Percentiles rank a stretch among this genome's conserved stretches.
phyloP scores from a whole-genome alignment of 2,888 invertebrate species.

The Dicyrtoma fusca region DNA sequence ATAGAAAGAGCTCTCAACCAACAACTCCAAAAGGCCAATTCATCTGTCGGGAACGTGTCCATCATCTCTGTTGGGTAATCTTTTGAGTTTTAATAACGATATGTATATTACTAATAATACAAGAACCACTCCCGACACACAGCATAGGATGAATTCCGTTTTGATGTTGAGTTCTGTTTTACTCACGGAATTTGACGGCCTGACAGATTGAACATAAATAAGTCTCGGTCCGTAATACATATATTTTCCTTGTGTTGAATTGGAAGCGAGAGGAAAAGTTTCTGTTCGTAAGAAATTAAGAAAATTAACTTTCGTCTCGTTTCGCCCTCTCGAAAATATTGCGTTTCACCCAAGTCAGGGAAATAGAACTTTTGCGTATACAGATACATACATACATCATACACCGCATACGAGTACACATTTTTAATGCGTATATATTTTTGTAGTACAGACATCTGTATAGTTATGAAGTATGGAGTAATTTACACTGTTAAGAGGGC shows the following conservation, averaged over 20 bases:
- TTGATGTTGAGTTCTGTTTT: too few relatives aligned
- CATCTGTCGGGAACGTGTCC: slow-evolving; percentile 29
- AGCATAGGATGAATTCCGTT: not conserved
- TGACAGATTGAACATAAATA: not conserved
- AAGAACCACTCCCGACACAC: not conserved
- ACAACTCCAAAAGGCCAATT: slow-evolving; percentile 13
- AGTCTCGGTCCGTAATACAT: not conserved
- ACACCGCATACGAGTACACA: too few relatives aligned
- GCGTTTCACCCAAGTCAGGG: not conserved
- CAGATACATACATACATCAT: too few relatives aligned
- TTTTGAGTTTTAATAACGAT: not conserved
- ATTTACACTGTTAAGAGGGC: too few relatives aligned
- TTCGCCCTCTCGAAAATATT: slow-evolving; percentile 12
- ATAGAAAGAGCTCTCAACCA: slow-evolving; percentile 28
- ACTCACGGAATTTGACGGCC: not conserved
- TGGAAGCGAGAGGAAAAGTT: slow-evolving; percentile 22
- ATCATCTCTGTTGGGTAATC: slow-evolving; percentile 37
- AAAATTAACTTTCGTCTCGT: slow-evolving; percentile 28
- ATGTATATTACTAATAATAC: not conserved
- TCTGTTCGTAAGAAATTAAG: slow-evolving; percentile 30
- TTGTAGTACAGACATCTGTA: too few relatives aligned
- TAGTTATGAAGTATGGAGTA: too few relatives aligned
- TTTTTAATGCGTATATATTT: too few relatives aligned
- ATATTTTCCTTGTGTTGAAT: slow-evolving; percentile 20
- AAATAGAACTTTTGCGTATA: not conserved